A percentile compares a stretch with the other conserved stretches of the same genome.
phyloP scores from a whole-genome alignment of 2,888 invertebrate species.

The Acleris cristana region DNA sequence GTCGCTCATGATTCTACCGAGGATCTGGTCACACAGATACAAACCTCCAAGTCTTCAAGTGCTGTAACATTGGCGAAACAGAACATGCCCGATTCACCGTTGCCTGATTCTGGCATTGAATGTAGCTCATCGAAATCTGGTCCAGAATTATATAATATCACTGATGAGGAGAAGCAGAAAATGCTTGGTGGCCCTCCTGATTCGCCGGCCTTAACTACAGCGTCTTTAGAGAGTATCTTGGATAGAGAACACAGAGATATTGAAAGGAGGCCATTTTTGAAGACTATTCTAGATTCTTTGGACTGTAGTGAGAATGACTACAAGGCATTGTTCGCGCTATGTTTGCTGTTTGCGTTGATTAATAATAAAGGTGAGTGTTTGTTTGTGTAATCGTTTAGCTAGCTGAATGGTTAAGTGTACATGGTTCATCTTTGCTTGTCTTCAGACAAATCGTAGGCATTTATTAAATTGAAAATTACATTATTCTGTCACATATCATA shows the following conservation, averaged over 20 bases:
- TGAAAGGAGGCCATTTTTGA: constrained; percentile 91
- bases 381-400: neutral
- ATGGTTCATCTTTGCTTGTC: no score
- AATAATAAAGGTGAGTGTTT: constrained; percentile 93
- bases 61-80: constrained; percentile 49
- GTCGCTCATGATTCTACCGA: constrained; percentile 78
- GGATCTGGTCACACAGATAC: constrained; percentile 73
- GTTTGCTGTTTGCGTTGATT: constrained; percentile 95
- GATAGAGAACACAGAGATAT: constrained; percentile 74
- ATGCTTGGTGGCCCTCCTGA: constrained; percentile 58
- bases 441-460: no score
- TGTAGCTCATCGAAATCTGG: constrained; percentile 67
- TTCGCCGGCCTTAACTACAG: constrained; percentile 52
- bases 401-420: neutral
- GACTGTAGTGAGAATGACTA: constrained; percentile 97
- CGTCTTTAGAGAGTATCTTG: constrained; percentile 61
- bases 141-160: constrained; percentile 88
- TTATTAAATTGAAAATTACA: no score
- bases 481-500: no score
- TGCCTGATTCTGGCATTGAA: constrained; percentile 76
- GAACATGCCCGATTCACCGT: constrained; percentile 79
- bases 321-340: constrained; percentile 94
- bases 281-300: constrained; percentile 93
- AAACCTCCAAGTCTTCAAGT: constrained; percentile 52
- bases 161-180: constrained; percentile 96